Base-by-base conservation (phyloP, 2,797 vertebrate species). In the Cygnus olor region DNA sequence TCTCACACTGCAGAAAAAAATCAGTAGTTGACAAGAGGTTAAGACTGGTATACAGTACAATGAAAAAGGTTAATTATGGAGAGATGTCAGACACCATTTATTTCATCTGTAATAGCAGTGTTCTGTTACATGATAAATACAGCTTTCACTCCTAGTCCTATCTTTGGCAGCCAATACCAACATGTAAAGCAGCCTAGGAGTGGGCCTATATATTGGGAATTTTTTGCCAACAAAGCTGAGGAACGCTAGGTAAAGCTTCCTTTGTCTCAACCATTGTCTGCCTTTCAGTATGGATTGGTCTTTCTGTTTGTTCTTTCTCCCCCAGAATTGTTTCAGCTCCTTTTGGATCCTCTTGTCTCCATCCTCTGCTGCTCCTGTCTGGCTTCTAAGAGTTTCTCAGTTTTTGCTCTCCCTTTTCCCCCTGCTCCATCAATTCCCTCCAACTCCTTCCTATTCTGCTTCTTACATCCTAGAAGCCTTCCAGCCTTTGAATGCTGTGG, bases 1-100 rank as follows among this genome's bases (percentile, higher is more conserved):
- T 83, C 80, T 90, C 45, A 40, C n/a, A 57, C 30, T 74, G 78
- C 34, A 57, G 69, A 64, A 78, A 93, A 94, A 94, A 90, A 51
- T 5, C 34, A 89, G 36, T 51, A 68, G 45, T 49, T 91, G 88
- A 86, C 3, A 14, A 80, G 73, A 90, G 54, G 49, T 70, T 93
- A 86, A 78, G 70, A 58, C 42, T 38, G 12, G 34, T 87, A n/a
- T 74, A 56, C 7, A 69, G 19, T 80, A 47, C 45, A 89, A 71
- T 38, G 68, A 68, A 71, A 85, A 72, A 66, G 11, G 22, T 84
- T 82, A 86, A 66, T 95, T 90, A 77, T 14, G 17, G 88, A 71
- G 47, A 87, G 16, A 71, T 68, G 28, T 88, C 73, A 90, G 44
- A 81, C 40, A 90, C 36, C 64, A 81, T 9, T 71, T 94, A 74